Evolutionary conservation across 2,113 vertebrate species (phyloP), one percentile per base, ranked within the genome.

Genomic region (Otus sunia): DNA sequence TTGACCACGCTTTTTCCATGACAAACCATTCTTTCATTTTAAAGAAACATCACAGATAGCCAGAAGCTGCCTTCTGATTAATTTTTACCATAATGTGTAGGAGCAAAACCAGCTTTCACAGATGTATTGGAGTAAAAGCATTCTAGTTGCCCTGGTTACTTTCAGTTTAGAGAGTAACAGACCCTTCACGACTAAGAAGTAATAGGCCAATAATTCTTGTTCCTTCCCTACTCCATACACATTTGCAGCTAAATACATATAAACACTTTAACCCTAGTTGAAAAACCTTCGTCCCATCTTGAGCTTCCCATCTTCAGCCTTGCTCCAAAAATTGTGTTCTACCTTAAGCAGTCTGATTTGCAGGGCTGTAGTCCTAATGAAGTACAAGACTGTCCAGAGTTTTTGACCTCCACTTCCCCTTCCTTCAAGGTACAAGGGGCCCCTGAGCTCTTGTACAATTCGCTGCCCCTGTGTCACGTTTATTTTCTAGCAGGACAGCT

Each of bases 361-460:
- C 5, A 1, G 77, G 96, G 66, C 74, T 68, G 7, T 17, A 30
- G 56, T 64, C 58, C 76, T 88, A 55, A 66, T 43, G 37, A 94
- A 89, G 60, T 37, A 63, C 18, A 55, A 66, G 34, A 71, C 49
- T 1, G 1, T 74, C 49, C 77, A 63, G 82, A 80, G 45, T 73
- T 83, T 84, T 27, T 95, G 95, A 85, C 91, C 95, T 87, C 80
- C 0, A 1, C 49, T 94, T 97, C 69, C 80, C 77, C 91, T 95
- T 86, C 50, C 67, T 90, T 71, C 58, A 22, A 73, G 71, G 85
- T 80, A 64, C 14, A 5, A 15, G 63, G 72, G 63, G 84, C 72
- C 88, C 36, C 88, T 43, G 43, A 67, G 69, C 27, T 63, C 88
- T 73, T 29, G 62, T 50, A 62, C 49, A 34, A 5, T 45, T 68